These are phyloP conservation scores for Montipora capitata DNA, from an alignment of 92 coral and sea anemone species.

Conservation along the genomic window DNA sequence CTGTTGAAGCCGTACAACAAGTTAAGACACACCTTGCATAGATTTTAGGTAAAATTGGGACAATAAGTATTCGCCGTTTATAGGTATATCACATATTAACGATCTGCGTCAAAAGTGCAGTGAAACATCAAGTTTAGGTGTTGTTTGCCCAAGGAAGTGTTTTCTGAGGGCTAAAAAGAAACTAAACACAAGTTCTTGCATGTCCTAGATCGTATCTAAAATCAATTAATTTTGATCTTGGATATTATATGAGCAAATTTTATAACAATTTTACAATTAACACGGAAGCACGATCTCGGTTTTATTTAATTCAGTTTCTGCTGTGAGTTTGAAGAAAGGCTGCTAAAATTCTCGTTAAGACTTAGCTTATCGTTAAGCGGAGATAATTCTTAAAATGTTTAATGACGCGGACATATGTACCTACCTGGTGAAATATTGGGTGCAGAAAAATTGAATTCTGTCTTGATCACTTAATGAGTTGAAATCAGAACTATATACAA, in stretches of 20 bases:
- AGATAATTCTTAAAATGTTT: slow-evolving; percentile 14
- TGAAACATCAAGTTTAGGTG: slow-evolving; percentile 1
- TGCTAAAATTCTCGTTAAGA: slow-evolving; percentile 1
- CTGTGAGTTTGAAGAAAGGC: slow-evolving; percentile 20
- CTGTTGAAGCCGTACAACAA: slow-evolving; percentile 53
- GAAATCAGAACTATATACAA: too few species aligned
- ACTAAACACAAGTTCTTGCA: neutral
- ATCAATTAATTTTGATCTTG: neutral
- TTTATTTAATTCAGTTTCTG: neutral
- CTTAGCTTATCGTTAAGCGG: slow-evolving; percentile 34
- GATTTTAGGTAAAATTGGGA: neutral
- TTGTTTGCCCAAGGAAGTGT: neutral
- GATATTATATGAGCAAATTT: neutral
- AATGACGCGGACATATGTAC: neutral
- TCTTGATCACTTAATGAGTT: too few species aligned
- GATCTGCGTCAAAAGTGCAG: slow-evolving; percentile 41
- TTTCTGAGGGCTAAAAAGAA: neutral
- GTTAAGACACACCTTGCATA: neutral
- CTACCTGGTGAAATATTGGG: neutral
- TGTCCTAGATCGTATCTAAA: neutral
- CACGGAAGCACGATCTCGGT: slow-evolving; percentile 9
- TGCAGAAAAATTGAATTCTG: too few species aligned
- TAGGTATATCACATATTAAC: slow-evolving; percentile 10
- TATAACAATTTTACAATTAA: neutral
- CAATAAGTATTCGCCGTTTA: neutral